Percentiles rank a stretch among this genome's conserved stretches.
These are phyloP conservation scores for Diarsia mendica DNA, from an alignment of 2,888 invertebrate genomes.

Conservation along the genomic window DNA sequence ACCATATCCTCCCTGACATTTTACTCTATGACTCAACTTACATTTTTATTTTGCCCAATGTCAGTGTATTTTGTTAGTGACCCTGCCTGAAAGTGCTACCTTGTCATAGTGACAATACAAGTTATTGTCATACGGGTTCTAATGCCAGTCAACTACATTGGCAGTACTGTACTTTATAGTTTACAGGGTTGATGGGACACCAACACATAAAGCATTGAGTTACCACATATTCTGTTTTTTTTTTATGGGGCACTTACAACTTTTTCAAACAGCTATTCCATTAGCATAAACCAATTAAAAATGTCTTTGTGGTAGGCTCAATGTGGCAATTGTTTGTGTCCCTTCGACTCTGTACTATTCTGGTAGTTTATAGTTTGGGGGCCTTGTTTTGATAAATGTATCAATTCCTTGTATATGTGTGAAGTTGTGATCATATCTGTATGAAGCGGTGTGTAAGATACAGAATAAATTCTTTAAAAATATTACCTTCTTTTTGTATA, in stretches of 20 bases:
- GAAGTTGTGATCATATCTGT: conserved; percentile 23
- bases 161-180: background rate
- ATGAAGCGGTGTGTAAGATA: conserved; percentile 26
- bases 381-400: conserved; percentile 11
- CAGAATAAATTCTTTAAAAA: conserved; percentile 54
- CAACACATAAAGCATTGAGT: background rate
- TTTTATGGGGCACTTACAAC: too few relatives aligned
- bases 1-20: background rate
- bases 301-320: background rate
- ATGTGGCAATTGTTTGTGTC: background rate
- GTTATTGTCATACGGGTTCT: background rate
- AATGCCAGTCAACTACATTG: background rate
- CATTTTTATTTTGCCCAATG: background rate
- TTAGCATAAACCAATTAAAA: background rate
- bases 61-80: background rate
- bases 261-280: background rate
- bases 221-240: background rate
- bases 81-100: background rate
- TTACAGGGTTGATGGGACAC: background rate
- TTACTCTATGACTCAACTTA: background rate
- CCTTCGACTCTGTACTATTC: background rate
- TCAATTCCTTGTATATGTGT: conserved; percentile 37
- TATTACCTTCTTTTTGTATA: conserved; percentile 9
- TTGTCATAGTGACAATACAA: background rate
- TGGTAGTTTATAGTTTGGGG: background rate